phyloP scores from a whole-genome alignment of 2,888 invertebrate species.

The Pammene aurita region DNA sequence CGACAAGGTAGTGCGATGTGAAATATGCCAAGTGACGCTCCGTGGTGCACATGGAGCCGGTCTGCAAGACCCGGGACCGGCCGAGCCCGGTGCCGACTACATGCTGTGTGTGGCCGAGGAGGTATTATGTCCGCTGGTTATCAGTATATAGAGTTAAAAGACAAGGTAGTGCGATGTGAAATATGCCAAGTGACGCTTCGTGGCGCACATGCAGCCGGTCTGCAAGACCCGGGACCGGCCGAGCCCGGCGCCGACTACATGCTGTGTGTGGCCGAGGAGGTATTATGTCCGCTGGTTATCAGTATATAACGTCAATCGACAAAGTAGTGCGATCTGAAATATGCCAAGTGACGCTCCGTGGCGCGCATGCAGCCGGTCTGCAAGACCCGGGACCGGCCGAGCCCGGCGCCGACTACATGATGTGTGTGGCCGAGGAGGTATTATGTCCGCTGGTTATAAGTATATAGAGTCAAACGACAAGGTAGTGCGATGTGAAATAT shows the following conservation, averaged over 20 bases:
- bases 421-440: constrained; percentile 85
- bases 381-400: constrained; percentile 90
- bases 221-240: constrained; percentile 90
- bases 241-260: constrained; percentile 87
- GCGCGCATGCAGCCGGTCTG: constrained; percentile 92
- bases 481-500: constrained; percentile 85
- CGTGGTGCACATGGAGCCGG: constrained; percentile 93
- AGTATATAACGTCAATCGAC: constrained; percentile 91
- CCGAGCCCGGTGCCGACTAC: constrained; percentile 85
- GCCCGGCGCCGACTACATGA: constrained; percentile 87
- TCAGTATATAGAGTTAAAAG: constrained; percentile 84
- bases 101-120: constrained; percentile 88
- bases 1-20: constrained; percentile 95
- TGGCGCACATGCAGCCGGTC: constrained; percentile 92
- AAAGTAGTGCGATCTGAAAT: constrained; percentile 97
- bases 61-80: constrained; percentile 90
- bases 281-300: no score
- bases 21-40: constrained; percentile 96
- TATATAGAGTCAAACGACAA: constrained; percentile 83
- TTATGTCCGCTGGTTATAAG: no score
- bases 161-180: constrained; percentile 96
- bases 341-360: constrained; percentile 94
- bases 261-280: constrained; percentile 85
- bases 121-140: neutral
- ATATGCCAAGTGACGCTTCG: constrained; percentile 95